Evolutionary conservation across 2,888 invertebrate species (phyloP).

Genomic region (Hartigia nigra): DNA sequence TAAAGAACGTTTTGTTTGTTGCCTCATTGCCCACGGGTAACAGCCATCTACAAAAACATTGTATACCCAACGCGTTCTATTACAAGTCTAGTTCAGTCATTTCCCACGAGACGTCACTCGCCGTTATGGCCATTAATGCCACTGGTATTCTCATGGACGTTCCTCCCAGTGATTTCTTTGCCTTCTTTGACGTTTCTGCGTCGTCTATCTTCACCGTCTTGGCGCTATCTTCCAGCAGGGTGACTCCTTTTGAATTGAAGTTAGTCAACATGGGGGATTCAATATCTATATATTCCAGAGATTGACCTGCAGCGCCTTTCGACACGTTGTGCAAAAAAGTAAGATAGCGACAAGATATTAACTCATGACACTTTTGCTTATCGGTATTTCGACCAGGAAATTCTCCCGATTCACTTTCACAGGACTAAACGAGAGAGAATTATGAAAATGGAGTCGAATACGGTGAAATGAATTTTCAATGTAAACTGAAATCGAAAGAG

Average conservation of each 20-base stretch:
- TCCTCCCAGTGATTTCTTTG: not conserved
- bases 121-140: slow-evolving; percentile 22
- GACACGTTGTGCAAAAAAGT: not conserved
- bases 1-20: slow-evolving; percentile 46
- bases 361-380: not conserved
- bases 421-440: slow-evolving; percentile 52
- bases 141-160: not conserved
- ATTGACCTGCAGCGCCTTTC: not conserved
- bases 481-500: slow-evolving; percentile 35
- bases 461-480: slow-evolving; percentile 55
- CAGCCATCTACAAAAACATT: slow-evolving; percentile 41
- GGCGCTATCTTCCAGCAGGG: not conserved
- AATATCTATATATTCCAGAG: not conserved
- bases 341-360: not conserved
- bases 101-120: slow-evolving; percentile 12
- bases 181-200: not conserved
- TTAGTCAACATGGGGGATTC: not conserved
- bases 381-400: not conserved
- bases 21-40: slow-evolving; percentile 48
- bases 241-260: too few species aligned
- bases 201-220: not conserved
- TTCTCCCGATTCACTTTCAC: slow-evolving; percentile 15
- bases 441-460: slow-evolving; percentile 45
- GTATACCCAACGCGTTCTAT: slow-evolving; percentile 21
- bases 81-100: not conserved